phyloP scores from a whole-genome alignment of 1,140 invertebrate genomes.

The Octopus sinensis region DNA sequence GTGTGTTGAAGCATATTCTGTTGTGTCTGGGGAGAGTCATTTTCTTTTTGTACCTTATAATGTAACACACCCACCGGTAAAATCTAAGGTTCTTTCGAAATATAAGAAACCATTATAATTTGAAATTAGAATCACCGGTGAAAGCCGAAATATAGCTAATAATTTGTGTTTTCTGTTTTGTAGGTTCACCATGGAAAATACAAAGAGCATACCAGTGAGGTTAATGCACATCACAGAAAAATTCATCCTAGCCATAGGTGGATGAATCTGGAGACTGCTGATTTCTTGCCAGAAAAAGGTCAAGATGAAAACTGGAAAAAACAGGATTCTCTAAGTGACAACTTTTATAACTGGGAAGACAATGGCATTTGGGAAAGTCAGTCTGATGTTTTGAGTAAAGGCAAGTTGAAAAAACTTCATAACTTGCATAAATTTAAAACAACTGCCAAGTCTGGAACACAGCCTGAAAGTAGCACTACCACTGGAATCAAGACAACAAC shows the following conservation, averaged over 20 bases:
- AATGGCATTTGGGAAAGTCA: background rate
- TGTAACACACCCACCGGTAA: no score
- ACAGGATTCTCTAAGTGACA: background rate
- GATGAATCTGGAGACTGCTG: background rate
- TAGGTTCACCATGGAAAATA: background rate
- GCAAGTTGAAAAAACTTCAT: background rate
- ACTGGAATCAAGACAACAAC: background rate
- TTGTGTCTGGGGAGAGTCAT: no score
- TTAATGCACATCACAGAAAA: background rate
- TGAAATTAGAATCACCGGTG: no score
- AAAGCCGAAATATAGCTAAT: no score
- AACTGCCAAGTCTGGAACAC: background rate
- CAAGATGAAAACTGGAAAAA: background rate
- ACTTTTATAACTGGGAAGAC: constrained; percentile 1
- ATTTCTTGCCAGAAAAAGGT: background rate
- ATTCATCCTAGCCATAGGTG: background rate
- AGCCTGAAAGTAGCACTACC: background rate
- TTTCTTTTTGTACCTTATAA: no score
- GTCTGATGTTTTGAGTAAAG: background rate
- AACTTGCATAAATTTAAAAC: background rate
- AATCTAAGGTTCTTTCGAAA: no score
- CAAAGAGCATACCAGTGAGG: background rate
- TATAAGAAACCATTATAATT: no score
- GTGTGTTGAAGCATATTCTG: no score
- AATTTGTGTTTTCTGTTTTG: background rate